These are phyloP conservation scores for Tetramorium simillimum DNA, from an alignment of 1,140 invertebrate species.

Conservation along the genomic window DNA sequence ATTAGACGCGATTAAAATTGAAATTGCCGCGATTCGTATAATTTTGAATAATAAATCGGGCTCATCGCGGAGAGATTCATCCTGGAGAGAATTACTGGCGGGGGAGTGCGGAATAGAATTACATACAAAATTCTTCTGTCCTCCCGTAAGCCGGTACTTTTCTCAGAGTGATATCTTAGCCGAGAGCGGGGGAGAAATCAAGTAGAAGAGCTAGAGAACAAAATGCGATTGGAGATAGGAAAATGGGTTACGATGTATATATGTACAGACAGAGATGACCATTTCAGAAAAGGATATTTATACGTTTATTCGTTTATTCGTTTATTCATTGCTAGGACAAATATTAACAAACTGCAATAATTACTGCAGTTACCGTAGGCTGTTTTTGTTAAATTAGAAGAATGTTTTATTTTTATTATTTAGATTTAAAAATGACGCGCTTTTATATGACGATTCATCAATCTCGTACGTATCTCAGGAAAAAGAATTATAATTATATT, in stretches of 20 bases:
- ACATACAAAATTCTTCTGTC: slow-evolving; percentile 4
- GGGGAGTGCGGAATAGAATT: slow-evolving; percentile 3
- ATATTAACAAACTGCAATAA: neutral
- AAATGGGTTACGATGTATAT: slow-evolving; percentile 14
- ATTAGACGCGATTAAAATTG: slow-evolving; percentile 29
- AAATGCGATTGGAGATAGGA: slow-evolving; percentile 36
- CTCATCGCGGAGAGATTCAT: neutral
- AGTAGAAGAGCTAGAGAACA: slow-evolving; percentile 20
- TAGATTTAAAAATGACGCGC: neutral
- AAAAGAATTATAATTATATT: neutral
- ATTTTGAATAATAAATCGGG: slow-evolving; percentile 11
- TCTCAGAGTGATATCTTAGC: slow-evolving; percentile 51
- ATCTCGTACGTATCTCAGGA: neutral
- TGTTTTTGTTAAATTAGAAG: neutral
- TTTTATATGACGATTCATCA: neutral
- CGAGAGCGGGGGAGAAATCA: slow-evolving; percentile 2
- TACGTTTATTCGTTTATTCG: neutral
- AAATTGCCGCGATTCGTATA: neutral
- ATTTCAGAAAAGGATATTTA: neutral
- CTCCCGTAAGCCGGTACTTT: slow-evolving; percentile 9
- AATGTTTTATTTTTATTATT: neutral
- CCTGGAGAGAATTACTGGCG: slow-evolving; percentile 8
- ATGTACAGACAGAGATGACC: neutral
- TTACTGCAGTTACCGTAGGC: neutral
- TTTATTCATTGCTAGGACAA: neutral